Evolutionary conservation across 2,797 vertebrate species (phyloP).

Genomic region (Enteromius fasciolatus): DNA sequence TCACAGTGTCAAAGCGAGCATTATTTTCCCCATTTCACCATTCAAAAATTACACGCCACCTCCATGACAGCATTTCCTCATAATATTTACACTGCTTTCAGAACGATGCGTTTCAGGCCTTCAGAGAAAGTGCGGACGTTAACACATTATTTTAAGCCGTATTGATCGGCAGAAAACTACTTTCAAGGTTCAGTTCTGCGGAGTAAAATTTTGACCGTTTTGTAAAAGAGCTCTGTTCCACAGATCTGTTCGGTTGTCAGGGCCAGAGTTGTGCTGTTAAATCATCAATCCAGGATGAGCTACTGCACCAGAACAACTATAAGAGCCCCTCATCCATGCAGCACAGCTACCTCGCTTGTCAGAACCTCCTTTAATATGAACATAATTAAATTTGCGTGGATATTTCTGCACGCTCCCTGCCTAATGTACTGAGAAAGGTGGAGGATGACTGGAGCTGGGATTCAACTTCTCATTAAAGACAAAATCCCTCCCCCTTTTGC

Average conservation of each 20-base stretch:
- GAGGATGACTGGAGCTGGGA: slow-evolving; percentile 72
- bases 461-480: slow-evolving; percentile 71
- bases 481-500: slow-evolving; percentile 48
- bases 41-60: not conserved
- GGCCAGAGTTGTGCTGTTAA: slow-evolving; percentile 14
- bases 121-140: not conserved
- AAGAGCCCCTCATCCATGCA: slow-evolving; percentile 24
- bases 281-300: slow-evolving; percentile 35
- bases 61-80: not conserved
- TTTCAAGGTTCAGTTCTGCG: not conserved
- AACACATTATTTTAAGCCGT: not conserved
- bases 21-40: not conserved
- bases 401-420: slow-evolving; percentile 69
- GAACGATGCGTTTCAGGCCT: not conserved
- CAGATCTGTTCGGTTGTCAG: not conserved
- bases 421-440: slow-evolving; percentile 78
- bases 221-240: not conserved
- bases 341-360: slow-evolving; percentile 63
- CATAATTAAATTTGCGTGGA: slow-evolving; percentile 74
- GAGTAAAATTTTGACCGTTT: not conserved
- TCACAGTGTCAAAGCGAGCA: slow-evolving; percentile 10
- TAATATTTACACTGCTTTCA: not conserved
- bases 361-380: slow-evolving; percentile 67
- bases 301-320: slow-evolving; percentile 26
- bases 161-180: not conserved